Evolutionary conservation across 2,888 invertebrate species (phyloP).

Genomic region (Scelioninae gen. 1): DNA sequence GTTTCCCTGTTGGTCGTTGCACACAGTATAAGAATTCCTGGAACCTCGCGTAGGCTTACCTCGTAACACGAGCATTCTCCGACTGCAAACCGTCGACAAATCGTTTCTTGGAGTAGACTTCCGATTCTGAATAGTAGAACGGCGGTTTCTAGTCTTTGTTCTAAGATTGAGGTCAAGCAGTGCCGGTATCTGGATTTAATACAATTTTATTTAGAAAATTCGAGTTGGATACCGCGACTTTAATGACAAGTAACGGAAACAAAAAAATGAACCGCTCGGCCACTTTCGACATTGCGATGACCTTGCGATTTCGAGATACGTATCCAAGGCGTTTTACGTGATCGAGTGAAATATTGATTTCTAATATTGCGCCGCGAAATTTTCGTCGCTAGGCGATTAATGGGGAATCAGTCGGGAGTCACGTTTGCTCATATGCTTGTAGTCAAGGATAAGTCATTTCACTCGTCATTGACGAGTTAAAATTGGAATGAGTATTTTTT

Average conservation of each 20-base stretch:
- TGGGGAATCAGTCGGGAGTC: conserved; percentile 8
- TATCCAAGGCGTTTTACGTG: conserved; percentile 1
- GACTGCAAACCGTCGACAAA: conserved; percentile 5
- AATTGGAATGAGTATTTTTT: conserved; percentile 56
- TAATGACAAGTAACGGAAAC: background rate
- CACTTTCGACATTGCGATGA: background rate
- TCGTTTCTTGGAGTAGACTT: background rate
- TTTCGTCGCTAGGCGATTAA: conserved; percentile 6
- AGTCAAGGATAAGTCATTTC: conserved; percentile 51
- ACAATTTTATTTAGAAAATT: background rate
- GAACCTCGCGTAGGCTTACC: conserved; percentile 42
- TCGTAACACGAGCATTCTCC: conserved; percentile 22
- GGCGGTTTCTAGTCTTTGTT: no score
- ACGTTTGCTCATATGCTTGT: conserved; percentile 18
- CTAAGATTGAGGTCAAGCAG: no score
- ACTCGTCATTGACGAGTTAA: conserved; percentile 49
- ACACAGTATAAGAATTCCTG: conserved; percentile 47
- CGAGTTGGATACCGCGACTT: background rate
- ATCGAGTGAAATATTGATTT: conserved; percentile 24
- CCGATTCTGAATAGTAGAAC: conserved; percentile 2
- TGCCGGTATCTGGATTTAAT: background rate
- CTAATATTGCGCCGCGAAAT: conserved; percentile 15
- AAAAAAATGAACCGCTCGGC: background rate
- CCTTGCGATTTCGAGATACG: conserved; percentile 12
- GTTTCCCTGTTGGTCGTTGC: conserved; percentile 61